Conservation (phyloP, 2,888 invertebrate genomes). For the Psococerastis gibbosa region DNA sequence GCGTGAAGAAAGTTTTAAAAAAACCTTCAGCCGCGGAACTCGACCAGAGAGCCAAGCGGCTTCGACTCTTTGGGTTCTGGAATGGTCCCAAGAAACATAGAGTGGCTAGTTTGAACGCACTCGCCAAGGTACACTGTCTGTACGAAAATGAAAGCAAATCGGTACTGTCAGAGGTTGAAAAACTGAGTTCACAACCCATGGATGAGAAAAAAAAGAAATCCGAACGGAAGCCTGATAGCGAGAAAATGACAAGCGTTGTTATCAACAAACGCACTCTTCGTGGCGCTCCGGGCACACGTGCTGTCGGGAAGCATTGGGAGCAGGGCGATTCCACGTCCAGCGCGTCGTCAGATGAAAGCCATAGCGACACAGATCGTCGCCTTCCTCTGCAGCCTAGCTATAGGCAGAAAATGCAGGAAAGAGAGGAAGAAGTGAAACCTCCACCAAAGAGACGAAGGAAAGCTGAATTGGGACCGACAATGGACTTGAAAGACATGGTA, state of each 20-base stretch:
- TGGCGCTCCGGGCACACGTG: conserved; percentile 53
- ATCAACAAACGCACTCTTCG: conserved; percentile 34
- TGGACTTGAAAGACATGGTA: conserved; percentile 73
- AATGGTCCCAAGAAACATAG: conserved; percentile 63
- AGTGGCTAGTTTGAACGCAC: conserved; percentile 73
- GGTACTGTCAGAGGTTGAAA: conserved; percentile 35
- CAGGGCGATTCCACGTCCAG: conserved; percentile 38
- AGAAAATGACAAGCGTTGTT: conserved; percentile 1
- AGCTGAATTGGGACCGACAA: conserved; percentile 29
- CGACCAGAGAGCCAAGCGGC: conserved; percentile 25
- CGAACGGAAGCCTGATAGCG: conserved; percentile 19
- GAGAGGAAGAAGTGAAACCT: conserved; percentile 19
- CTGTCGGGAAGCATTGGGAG: conserved; percentile 64
- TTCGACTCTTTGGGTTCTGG: conserved; percentile 49
- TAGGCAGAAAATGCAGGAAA: conserved; percentile 12
- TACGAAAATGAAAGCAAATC: conserved; percentile 74
- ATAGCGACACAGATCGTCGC: conserved; percentile 23
- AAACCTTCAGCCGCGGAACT: conserved; percentile 13
- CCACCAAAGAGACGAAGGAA: conserved; percentile 21
- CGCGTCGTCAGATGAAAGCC: conserved; percentile 15
- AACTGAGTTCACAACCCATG: conserved; percentile 23
- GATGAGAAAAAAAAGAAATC: conserved; percentile 17
- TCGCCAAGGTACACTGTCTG: conserved; percentile 77
- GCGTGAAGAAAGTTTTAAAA: conserved; percentile 9
- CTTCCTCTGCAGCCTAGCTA: conserved; percentile 9